phyloP scores from a whole-genome alignment of 2,113 vertebrate species.

The Shinisaurus crocodilurus region DNA sequence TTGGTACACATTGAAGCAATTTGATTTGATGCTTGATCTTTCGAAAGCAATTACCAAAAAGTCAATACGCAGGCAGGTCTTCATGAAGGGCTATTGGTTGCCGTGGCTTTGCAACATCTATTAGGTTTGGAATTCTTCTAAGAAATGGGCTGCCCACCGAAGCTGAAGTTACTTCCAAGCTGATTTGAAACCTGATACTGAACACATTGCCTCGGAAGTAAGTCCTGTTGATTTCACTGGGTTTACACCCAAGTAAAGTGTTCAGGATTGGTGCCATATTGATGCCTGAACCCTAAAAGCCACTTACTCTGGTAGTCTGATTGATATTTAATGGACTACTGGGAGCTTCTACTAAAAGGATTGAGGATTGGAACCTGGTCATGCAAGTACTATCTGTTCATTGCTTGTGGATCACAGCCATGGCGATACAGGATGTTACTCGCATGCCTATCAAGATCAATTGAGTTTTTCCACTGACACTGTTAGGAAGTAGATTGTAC shows the following conservation, averaged over 20 bases:
- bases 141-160: conserved; percentile 3
- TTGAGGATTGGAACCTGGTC: not conserved
- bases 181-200: not conserved
- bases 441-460: not conserved
- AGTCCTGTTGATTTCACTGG: not conserved
- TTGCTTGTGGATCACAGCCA: not conserved
- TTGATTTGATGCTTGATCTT: conserved; percentile 36
- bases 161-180: not conserved
- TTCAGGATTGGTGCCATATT: not conserved
- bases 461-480: not conserved
- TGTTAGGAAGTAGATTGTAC: not conserved
- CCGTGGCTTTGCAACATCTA: conserved; percentile 7
- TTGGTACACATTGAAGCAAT: conserved; percentile 46
- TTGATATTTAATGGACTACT: not conserved
- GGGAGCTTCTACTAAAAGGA: not conserved
- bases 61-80: conserved; percentile 53
- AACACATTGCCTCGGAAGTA: not conserved
- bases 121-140: conserved; percentile 27
- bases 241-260: not conserved
- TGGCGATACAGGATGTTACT: not conserved
- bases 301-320: not conserved
- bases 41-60: conserved; percentile 59
- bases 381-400: not conserved
- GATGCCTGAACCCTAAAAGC: not conserved
- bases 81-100: conserved; percentile 41